These are phyloP conservation scores for Scolanthus callimorphus DNA, from an alignment of 92 coral and sea anemone genomes.

Conservation along the genomic window DNA sequence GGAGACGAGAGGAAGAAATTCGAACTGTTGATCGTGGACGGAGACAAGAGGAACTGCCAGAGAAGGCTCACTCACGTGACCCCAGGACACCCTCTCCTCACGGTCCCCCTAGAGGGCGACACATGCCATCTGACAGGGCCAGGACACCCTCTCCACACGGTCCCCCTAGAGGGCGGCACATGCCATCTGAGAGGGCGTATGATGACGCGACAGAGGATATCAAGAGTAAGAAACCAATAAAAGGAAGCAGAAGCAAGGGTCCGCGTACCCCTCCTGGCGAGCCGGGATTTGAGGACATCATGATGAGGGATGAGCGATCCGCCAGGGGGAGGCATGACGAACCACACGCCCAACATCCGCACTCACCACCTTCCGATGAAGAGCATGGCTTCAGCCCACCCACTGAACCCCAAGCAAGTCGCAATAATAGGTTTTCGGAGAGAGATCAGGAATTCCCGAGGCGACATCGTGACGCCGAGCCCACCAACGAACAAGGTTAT, in stretches of 20 bases:
- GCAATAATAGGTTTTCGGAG: constrained; percentile 25
- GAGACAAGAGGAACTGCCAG: neutral
- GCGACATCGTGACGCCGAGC: constrained; percentile 14
- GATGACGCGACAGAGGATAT: constrained; percentile 7
- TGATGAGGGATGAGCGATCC: constrained; percentile 4
- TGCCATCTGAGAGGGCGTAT: constrained; percentile 6
- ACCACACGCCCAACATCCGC: constrained; percentile 38
- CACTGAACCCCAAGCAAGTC: constrained; percentile 14
- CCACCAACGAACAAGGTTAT: constrained; percentile 22
- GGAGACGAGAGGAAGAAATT: constrained; percentile 51
- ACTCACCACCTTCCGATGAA: constrained; percentile 42
- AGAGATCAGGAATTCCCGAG: constrained; percentile 21
- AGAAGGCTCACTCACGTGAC: constrained; percentile 21
- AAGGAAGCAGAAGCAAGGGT: constrained; percentile 17
- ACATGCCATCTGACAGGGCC: constrained; percentile 2
- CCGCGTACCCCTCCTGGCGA: constrained; percentile 65
- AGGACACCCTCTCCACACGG: too few species aligned
- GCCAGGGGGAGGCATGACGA: constrained; percentile 10
- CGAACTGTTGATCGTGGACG: neutral
- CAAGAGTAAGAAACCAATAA: constrained; percentile 13
- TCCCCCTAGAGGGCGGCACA: constrained; percentile 2
- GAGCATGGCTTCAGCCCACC: constrained; percentile 15
- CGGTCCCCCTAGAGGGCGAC: constrained; percentile 2
- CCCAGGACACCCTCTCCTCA: constrained; percentile 61
- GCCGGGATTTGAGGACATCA: constrained; percentile 31